Evolutionary conservation across 1,140 invertebrate genomes (phyloP).

Genomic region (Calliopsis andreniformis): DNA sequence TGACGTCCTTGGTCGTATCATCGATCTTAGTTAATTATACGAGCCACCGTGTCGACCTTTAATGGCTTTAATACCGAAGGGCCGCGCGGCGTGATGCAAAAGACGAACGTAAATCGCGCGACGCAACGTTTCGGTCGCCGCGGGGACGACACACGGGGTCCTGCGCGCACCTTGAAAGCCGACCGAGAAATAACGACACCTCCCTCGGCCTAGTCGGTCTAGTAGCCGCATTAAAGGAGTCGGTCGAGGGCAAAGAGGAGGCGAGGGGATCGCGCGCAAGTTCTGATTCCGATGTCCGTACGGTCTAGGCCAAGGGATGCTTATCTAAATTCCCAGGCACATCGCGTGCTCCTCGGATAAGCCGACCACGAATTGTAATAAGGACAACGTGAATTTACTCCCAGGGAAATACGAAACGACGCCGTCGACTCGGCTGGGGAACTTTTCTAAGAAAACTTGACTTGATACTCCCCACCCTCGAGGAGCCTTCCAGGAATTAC

Average conservation of each 20-base stretch:
- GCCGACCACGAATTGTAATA: constrained; percentile 64
- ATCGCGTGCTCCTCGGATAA: constrained; percentile 67
- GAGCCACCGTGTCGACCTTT: constrained; percentile 56
- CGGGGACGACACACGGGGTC: neutral
- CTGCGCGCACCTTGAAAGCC: constrained; percentile 5
- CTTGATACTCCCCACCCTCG: neutral
- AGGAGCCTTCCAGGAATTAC: neutral
- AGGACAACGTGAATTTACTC: constrained; percentile 70
- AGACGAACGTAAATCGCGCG: constrained; percentile 40
- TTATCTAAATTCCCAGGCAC: constrained; percentile 60
- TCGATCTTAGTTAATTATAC: constrained; percentile 65
- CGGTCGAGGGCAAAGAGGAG: neutral
- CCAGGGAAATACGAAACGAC: constrained; percentile 43
- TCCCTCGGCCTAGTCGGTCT: neutral
- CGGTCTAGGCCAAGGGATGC: constrained; percentile 58
- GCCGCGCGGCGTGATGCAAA: constrained; percentile 25
- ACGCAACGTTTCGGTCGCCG: constrained; percentile 9
- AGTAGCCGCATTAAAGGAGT: constrained; percentile 37
- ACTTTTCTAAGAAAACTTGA: constrained; percentile 36
- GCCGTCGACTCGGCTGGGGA: constrained; percentile 16
- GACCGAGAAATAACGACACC: constrained; percentile 10
- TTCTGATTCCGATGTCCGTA: constrained; percentile 29
- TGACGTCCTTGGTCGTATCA: constrained; percentile 41
- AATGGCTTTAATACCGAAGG: constrained; percentile 59
- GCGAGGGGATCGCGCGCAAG: constrained; percentile 6